Evolutionary conservation across 2,888 invertebrate species (phyloP).

Genomic region (Kuschelorhynchus macadamiae): DNA sequence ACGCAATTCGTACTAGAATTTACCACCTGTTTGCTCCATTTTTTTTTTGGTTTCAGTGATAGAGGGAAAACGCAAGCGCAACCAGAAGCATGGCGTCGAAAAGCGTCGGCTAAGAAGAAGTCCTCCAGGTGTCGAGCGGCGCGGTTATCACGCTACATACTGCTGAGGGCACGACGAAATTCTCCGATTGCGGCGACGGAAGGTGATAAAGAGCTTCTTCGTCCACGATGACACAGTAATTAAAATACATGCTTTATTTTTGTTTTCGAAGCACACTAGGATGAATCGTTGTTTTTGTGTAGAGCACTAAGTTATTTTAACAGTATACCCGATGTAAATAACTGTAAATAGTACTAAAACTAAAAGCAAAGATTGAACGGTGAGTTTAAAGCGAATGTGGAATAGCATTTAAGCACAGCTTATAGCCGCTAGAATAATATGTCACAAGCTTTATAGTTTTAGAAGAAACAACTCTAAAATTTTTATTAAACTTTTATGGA

Average conservation of each 20-base stretch:
- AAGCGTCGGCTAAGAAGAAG: constrained; percentile 32
- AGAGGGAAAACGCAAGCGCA: constrained; percentile 54
- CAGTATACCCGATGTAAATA: constrained; percentile 1
- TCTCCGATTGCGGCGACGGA: constrained; percentile 45
- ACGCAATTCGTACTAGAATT: constrained; percentile 7
- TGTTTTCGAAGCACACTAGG: constrained; percentile 23
- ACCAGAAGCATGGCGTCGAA: constrained; percentile 43
- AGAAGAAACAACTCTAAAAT: background rate
- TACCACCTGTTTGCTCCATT: constrained; percentile 40
- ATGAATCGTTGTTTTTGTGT: constrained; percentile 13
- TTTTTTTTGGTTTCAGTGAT: constrained; percentile 19
- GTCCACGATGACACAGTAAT: constrained; percentile 59
- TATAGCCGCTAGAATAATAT: too few species aligned
- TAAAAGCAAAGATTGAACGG: background rate
- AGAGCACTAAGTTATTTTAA: constrained; percentile 23
- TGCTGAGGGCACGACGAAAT: constrained; percentile 26
- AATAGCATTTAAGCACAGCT: background rate
- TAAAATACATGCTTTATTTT: constrained; percentile 46
- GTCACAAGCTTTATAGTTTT: background rate
- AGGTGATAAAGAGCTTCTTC: constrained; percentile 49
- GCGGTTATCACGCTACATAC: constrained; percentile 29
- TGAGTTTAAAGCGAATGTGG: background rate
- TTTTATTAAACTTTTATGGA: background rate
- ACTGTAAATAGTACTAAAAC: constrained; percentile 14
- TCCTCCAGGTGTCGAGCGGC: constrained; percentile 38